Evolutionary conservation across 2,797 vertebrate genomes (phyloP).

Genomic region (Columba guinea): DNA sequence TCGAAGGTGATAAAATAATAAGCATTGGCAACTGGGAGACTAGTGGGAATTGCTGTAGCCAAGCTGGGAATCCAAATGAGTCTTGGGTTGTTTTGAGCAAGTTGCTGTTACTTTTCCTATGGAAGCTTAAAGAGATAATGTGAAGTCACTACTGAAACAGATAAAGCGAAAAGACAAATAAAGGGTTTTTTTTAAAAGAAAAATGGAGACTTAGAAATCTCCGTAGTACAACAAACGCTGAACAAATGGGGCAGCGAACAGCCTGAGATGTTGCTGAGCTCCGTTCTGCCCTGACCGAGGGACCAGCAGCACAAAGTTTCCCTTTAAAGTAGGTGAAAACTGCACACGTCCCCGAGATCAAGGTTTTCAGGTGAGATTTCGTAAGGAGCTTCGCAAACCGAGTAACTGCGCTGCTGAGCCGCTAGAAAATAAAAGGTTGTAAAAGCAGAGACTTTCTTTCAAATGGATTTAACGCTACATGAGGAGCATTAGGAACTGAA

Average conservation of each 20-base stretch:
- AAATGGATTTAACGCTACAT: not conserved
- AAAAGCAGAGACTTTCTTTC: conserved; percentile 26
- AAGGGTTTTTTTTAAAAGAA: not conserved
- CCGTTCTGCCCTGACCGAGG: not conserved
- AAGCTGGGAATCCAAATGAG: not conserved
- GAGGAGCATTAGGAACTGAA: conserved; percentile 5
- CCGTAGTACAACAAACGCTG: not conserved
- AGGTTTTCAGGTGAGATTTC: conserved; percentile 19
- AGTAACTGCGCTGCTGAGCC: not conserved
- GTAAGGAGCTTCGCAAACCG: not conserved
- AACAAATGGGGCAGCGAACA: not conserved
- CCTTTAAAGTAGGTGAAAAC: not conserved
- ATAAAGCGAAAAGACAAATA: not conserved
- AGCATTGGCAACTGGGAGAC: not conserved
- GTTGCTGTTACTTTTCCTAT: not conserved
- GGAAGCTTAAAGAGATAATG: not conserved
- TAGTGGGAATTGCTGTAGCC: not conserved
- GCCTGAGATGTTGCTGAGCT: accelerated
- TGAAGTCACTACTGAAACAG: not conserved
- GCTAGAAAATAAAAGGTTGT: conserved; percentile 18
- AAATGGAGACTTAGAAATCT: not conserved
- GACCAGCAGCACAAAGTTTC: not conserved
- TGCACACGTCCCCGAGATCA: accelerated
- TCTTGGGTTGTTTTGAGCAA: not conserved
- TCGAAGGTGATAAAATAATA: not conserved